Evolutionary conservation across 2,888 invertebrate species (phyloP).

Genomic region (Isoperla grammatica): DNA sequence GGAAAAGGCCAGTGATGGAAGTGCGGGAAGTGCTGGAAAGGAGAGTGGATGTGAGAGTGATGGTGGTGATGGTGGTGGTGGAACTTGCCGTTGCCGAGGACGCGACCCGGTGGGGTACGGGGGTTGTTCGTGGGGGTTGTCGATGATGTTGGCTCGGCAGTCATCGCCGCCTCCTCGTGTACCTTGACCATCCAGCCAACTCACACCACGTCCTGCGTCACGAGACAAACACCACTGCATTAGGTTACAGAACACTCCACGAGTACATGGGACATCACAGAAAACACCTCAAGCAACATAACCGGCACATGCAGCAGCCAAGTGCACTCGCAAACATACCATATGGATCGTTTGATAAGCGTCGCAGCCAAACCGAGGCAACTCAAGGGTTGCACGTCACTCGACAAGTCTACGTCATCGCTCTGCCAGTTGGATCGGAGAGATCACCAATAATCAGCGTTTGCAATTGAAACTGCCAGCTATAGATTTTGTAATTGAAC

Average conservation of each 20-base stretch:
- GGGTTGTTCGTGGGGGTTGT: constrained; percentile 32
- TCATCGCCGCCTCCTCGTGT: constrained; percentile 39
- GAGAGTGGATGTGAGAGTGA: constrained; percentile 34
- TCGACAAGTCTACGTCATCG: no score
- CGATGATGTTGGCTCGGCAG: constrained; percentile 31
- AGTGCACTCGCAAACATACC: no score
- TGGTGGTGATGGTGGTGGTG: constrained; percentile 24
- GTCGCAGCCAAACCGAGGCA: no score
- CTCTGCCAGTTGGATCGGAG: no score
- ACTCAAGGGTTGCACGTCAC: no score
- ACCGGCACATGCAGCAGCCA: no score
- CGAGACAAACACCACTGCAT: background rate
- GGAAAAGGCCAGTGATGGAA: constrained; percentile 46
- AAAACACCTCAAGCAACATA: no score
- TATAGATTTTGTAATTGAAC: no score
- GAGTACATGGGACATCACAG: no score
- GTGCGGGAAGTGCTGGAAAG: constrained; percentile 34
- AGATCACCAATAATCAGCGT: no score
- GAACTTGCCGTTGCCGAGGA: constrained; percentile 25
- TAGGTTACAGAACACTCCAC: background rate
- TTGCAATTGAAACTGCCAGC: no score
- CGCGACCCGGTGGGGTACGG: constrained; percentile 26
- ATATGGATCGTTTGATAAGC: no score
- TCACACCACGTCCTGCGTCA: background rate
- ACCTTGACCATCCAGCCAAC: constrained; percentile 43